phyloP scores from a whole-genome alignment of 2,888 invertebrate species.

The Eurytoma californica region DNA sequence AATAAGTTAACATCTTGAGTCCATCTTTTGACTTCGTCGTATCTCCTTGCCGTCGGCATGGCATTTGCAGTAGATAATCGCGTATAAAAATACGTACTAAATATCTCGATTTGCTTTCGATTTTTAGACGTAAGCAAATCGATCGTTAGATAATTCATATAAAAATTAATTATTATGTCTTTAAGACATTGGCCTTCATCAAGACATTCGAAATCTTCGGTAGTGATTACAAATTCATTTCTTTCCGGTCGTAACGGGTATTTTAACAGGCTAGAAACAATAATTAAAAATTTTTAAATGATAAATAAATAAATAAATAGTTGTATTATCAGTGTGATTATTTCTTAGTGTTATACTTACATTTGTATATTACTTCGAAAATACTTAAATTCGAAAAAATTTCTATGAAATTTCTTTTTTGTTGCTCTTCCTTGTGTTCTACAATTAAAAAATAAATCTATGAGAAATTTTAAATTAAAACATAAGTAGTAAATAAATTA shows the following conservation, averaged over 20 bases:
- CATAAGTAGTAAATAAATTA: not conserved
- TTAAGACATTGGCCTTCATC: slow-evolving; percentile 95
- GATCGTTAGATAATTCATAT: slow-evolving; percentile 88
- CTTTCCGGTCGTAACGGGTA: slow-evolving; percentile 88
- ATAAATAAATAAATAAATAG: not conserved
- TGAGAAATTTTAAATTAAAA: not conserved
- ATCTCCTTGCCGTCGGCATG: slow-evolving; percentile 84
- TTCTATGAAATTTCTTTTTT: not conserved
- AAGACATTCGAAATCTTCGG: slow-evolving; percentile 92
- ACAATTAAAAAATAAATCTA: not conserved
- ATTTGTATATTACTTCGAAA: slow-evolving; percentile 22
- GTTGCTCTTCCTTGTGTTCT: not conserved
- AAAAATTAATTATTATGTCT: slow-evolving; percentile 98
- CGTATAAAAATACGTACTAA: slow-evolving; percentile 97
- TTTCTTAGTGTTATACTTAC: not conserved
- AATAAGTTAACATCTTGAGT: slow-evolving; percentile 95
- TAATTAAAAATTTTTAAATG: not conserved
- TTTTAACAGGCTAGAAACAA: slow-evolving; percentile 7
- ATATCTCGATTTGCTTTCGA: slow-evolving; percentile 90
- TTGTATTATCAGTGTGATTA: not conserved
- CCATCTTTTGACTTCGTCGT: slow-evolving; percentile 93
- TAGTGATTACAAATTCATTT: slow-evolving; percentile 91
- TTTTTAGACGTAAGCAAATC: slow-evolving; percentile 83
- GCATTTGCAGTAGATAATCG: slow-evolving; percentile 82
- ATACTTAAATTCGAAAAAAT: not conserved